Percentiles rank a stretch among this genome's conserved stretches.
Evolutionary conservation across 2,888 invertebrate genomes (phyloP).

Genomic region (Drosophila barbarae): DNA sequence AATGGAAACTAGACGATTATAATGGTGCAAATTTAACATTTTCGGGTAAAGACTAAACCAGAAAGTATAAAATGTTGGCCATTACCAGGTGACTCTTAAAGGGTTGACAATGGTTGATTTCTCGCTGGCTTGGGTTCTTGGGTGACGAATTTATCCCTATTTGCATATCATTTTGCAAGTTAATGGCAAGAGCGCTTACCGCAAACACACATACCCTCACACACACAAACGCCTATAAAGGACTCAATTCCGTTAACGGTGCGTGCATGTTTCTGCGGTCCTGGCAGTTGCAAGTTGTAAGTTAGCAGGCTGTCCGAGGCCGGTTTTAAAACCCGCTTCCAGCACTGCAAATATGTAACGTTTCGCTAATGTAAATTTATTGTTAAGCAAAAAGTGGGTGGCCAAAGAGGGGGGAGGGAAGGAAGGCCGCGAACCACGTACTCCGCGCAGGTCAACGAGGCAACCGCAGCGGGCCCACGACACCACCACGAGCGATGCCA

Average conservation of each 20-base stretch:
- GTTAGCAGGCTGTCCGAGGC: slow-evolving; percentile 52
- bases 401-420: slow-evolving; percentile 1
- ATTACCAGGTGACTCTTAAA: background rate
- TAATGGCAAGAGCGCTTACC: slow-evolving; percentile 71
- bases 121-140: slow-evolving; percentile 4
- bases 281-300: slow-evolving; percentile 46
- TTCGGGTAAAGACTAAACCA: background rate
- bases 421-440: slow-evolving; percentile 28
- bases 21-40: background rate
- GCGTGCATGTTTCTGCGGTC: slow-evolving; percentile 39
- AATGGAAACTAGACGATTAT: background rate
- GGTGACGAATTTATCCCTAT: slow-evolving; percentile 75
- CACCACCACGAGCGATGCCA: slow-evolving; percentile 9
- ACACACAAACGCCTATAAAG: background rate
- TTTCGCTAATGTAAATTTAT: slow-evolving; percentile 78
- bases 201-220: slow-evolving; percentile 38
- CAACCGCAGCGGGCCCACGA: slow-evolving; percentile 25
- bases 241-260: slow-evolving; percentile 5
- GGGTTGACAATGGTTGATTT: slow-evolving; percentile 36
- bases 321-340: slow-evolving; percentile 62
- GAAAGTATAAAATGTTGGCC: no score
- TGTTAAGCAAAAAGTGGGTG: slow-evolving; percentile 59
- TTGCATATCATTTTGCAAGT: slow-evolving; percentile 77
- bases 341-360: slow-evolving; percentile 76
- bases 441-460: slow-evolving; percentile 48